phyloP scores from a whole-genome alignment of 2,888 invertebrate species.

The Caenorhabditis zanzibari region DNA sequence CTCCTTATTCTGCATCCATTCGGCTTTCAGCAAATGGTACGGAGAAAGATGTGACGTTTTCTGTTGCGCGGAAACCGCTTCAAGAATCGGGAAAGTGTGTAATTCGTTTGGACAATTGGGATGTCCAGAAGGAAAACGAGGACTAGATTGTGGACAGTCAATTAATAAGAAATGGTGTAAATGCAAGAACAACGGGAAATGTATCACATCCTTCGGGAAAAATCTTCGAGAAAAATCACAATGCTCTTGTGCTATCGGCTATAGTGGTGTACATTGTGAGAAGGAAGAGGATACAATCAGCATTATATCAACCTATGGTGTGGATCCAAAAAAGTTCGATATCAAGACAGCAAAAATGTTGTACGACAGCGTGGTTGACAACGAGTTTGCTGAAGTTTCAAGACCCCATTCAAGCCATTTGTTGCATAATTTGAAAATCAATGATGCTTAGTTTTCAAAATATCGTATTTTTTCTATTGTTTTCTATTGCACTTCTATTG shows the following conservation, averaged over 20 bases:
- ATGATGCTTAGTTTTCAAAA: constrained; percentile 28
- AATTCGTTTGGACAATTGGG: constrained; percentile 36
- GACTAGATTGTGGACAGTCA: constrained; percentile 31
- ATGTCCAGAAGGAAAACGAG: constrained; percentile 39
- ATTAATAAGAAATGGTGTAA: constrained; percentile 43
- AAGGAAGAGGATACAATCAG: constrained; percentile 17
- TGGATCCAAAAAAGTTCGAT: constrained; percentile 49
- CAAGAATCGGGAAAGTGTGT: constrained; percentile 40
- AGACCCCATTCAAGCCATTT: constrained; percentile 35
- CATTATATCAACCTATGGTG: constrained; percentile 43
- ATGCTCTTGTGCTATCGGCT: constrained; percentile 35
- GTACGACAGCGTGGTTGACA: constrained; percentile 50
- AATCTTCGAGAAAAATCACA: constrained; percentile 43
- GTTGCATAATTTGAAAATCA: constrained; percentile 47
- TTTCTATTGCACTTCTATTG: neutral
- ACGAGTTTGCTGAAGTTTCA: constrained; percentile 45
- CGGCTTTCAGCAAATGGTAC: constrained; percentile 36
- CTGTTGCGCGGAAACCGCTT: constrained; percentile 49
- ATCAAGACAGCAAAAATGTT: constrained; percentile 50
- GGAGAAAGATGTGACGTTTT: constrained; percentile 47
- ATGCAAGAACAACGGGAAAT: constrained; percentile 41
- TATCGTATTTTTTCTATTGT: neutral
- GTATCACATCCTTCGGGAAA: constrained; percentile 52
- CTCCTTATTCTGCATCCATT: too few relatives aligned
- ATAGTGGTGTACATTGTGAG: constrained; percentile 36